Base-by-base conservation (phyloP, 2,888 invertebrate species). In the Phlogophora meticulosa region DNA sequence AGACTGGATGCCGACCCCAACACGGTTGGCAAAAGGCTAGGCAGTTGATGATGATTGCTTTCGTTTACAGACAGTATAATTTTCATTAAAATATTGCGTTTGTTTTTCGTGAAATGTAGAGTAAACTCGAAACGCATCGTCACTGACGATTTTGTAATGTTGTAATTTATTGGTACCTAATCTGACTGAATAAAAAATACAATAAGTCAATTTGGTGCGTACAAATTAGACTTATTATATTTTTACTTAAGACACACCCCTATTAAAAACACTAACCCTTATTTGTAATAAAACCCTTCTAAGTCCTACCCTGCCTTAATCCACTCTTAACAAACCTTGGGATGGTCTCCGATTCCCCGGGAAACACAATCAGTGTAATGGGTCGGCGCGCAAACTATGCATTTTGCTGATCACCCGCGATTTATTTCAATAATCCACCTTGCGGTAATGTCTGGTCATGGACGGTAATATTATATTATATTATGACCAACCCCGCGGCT, bases 391-490 rank as follows among this genome's bases (percentile, higher is more conserved):
- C 87, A 85, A 85, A 87, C 88, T 89, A 89, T 91, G 90, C 90
- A 91, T 91, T 92, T 89, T 69, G 84, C 84, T 92, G 92, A 93
- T 92, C 90, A 90, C 87, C 79, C 68, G 66, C 90, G 88, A 92
- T 93, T 92, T 92, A 89, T 93, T 91, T 93, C 92, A 93, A 92
- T 92, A 92, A 86, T 85, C 88, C 86, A 77, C 78, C 79, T 73
- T 57, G 60, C 67, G 60, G 82, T 88, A 88, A 90, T 88, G 78
- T 83, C 76, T 64, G 79, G 66, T 80, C 80, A 75, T 74, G 79
- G 81, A 70, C 68, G 57, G 67, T 80, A 84, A 88, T 88, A 88
- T 89, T 86, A 86, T 85, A 85, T 86, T 81, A 77, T 78, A 83
- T 83, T 86, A 83, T 67, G 61, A 43, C 49, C 42, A 36, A 57